Percentiles rank a stretch among this genome's conserved stretches.
These are phyloP conservation scores for Sesia apiformis DNA, from an alignment of 2,888 invertebrate species.

Conservation along the genomic window DNA sequence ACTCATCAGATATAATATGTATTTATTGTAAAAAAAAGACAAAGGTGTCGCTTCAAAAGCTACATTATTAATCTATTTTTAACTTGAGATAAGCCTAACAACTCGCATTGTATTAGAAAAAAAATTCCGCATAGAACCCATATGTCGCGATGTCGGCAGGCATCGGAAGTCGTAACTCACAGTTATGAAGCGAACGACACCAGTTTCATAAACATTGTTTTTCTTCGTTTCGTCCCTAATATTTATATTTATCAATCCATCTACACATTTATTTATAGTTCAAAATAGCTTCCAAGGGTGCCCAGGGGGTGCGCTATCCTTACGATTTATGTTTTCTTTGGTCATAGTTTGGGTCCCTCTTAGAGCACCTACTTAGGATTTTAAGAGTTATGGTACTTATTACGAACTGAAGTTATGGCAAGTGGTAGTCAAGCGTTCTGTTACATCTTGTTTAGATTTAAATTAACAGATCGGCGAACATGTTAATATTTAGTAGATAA, in stretches of 20 bases:
- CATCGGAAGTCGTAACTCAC: constrained; percentile 74
- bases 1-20: not conserved
- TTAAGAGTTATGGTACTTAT: constrained; percentile 18
- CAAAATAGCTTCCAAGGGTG: constrained; percentile 69
- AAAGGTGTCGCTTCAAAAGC: too few species aligned
- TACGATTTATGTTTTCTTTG: constrained; percentile 72
- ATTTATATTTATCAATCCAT: constrained; percentile 75
- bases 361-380: constrained; percentile 43
- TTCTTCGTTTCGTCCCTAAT: constrained; percentile 73
- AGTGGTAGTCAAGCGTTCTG: too few species aligned
- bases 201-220: constrained; percentile 75
- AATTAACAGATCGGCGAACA: too few species aligned
- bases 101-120: constrained; percentile 28
- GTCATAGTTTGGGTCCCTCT: constrained; percentile 54
- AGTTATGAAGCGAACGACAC: constrained; percentile 74
- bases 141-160: constrained; percentile 62
- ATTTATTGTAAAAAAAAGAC: too few species aligned
- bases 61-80: constrained; percentile 28
- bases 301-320: constrained; percentile 62
- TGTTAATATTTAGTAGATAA: too few species aligned
- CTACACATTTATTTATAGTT: constrained; percentile 74
- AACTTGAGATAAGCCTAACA: constrained; percentile 23
- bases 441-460: too few species aligned
- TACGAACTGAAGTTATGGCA: too few species aligned
- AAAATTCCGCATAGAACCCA: constrained; percentile 60